These are phyloP conservation scores for Larimichthys crocea DNA, from an alignment of 2,113 vertebrate species.

Conservation along the genomic window DNA sequence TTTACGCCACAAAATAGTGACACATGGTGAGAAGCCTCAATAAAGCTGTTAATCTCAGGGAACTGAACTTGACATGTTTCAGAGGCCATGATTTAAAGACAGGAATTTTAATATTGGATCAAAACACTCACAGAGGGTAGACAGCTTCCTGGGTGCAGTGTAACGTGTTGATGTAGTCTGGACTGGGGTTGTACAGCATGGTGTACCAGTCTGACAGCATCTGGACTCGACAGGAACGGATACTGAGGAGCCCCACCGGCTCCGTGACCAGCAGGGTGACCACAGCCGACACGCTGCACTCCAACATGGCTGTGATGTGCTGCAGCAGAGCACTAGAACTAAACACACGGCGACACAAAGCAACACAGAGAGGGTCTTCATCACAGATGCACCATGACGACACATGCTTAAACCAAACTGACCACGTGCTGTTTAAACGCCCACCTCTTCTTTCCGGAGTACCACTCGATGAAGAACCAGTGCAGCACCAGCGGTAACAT, in stretches of 20 bases:
- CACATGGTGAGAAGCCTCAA: too few species aligned
- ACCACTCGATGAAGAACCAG: constrained; percentile 99
- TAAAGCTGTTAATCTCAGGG: too few species aligned
- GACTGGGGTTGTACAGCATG: constrained; percentile 98
- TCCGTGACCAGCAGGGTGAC: constrained; percentile 92
- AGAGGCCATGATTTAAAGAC: too few species aligned
- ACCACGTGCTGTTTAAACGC: background rate
- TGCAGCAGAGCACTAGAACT: constrained; percentile 96
- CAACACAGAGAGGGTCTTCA: background rate
- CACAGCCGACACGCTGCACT: constrained; percentile 88
- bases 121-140: constrained; percentile 88
- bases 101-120: too few species aligned
- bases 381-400: background rate
- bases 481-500: constrained; percentile 96
- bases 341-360: background rate
- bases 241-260: constrained; percentile 86
- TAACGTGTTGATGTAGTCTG: constrained; percentile 93
- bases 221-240: constrained; percentile 92
- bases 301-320: constrained; percentile 91
- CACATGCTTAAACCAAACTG: background rate
- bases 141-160: constrained; percentile 98
- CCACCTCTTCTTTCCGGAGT: constrained; percentile 96
- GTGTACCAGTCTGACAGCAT: constrained; percentile 99
- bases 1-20: too few species aligned
- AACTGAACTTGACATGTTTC: too few species aligned